These are phyloP conservation scores for Scaptodrosophila lebanonensis DNA, from an alignment of 1,140 invertebrate genomes.

Conservation along the genomic window DNA sequence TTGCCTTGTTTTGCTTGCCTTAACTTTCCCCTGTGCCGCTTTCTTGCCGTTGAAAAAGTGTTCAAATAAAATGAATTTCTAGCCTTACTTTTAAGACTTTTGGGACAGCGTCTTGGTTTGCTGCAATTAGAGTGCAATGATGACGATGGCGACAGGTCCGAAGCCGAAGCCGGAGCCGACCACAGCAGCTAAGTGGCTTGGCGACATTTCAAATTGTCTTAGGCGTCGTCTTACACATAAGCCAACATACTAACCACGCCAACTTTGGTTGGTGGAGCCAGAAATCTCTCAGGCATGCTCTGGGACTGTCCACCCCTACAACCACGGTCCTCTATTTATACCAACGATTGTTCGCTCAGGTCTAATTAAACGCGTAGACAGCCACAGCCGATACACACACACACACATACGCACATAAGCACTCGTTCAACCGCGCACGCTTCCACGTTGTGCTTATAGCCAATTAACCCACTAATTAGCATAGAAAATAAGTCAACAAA, in stretches of 20 bases:
- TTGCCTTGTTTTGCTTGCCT: neutral
- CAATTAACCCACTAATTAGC: slow-evolving; percentile 73
- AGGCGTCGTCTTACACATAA: too few species aligned
- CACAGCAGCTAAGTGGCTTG: too few species aligned
- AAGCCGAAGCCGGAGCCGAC: slow-evolving; percentile 40
- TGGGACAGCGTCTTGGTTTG: slow-evolving; percentile 13
- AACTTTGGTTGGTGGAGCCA: too few species aligned
- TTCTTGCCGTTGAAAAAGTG: too few species aligned
- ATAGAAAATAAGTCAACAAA: slow-evolving; percentile 52
- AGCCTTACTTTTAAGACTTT: slow-evolving; percentile 28
- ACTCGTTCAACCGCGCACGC: too few species aligned
- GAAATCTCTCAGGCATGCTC: neutral
- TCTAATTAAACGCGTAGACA: slow-evolving; percentile 12
- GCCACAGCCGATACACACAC: too few species aligned
- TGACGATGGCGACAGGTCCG: slow-evolving; percentile 38
- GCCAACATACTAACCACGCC: too few species aligned
- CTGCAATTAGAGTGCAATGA: slow-evolving; percentile 52
- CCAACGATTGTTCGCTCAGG: too few species aligned
- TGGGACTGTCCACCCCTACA: neutral
- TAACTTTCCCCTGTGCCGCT: slow-evolving; percentile 26
- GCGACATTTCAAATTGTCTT: too few species aligned
- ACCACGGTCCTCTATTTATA: too few species aligned
- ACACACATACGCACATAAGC: too few species aligned
- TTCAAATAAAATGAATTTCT: slow-evolving; percentile 50
- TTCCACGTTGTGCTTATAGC: slow-evolving; percentile 44